phyloP scores from a whole-genome alignment of 2,888 invertebrate genomes.

The Hyalella azteca region DNA sequence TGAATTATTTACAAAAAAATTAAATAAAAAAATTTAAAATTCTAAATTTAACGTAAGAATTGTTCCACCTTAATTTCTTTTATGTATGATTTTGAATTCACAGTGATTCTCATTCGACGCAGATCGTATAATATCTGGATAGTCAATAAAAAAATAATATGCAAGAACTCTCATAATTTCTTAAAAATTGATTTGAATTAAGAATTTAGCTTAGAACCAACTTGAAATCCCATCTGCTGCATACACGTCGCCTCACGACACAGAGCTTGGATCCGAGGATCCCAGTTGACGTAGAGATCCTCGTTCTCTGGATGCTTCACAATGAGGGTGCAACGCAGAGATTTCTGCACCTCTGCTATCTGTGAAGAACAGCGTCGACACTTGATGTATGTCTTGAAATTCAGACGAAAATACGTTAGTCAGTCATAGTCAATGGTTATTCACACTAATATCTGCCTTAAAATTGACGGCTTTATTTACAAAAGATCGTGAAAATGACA shows the following conservation, averaged over 20 bases:
- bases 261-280: conserved; percentile 75
- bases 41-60: no score
- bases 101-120: not conserved
- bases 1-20: no score
- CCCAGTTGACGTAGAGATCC: conserved; percentile 68
- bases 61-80: no score
- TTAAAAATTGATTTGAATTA: not conserved
- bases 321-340: conserved; percentile 61
- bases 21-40: no score
- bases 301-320: conserved; percentile 61
- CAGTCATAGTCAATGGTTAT: no score
- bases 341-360: conserved; percentile 54
- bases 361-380: no score
- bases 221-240: conserved; percentile 61
- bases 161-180: not conserved
- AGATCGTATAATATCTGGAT: not conserved
- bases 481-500: no score
- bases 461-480: no score
- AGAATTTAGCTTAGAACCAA: conserved; percentile 26
- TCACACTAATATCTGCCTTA: no score
- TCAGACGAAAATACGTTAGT: no score
- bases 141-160: not conserved
- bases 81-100: no score
- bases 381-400: no score
- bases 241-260: conserved; percentile 63